phyloP scores from a whole-genome alignment of 2,113 vertebrate species.

The Microtus montanus region DNA sequence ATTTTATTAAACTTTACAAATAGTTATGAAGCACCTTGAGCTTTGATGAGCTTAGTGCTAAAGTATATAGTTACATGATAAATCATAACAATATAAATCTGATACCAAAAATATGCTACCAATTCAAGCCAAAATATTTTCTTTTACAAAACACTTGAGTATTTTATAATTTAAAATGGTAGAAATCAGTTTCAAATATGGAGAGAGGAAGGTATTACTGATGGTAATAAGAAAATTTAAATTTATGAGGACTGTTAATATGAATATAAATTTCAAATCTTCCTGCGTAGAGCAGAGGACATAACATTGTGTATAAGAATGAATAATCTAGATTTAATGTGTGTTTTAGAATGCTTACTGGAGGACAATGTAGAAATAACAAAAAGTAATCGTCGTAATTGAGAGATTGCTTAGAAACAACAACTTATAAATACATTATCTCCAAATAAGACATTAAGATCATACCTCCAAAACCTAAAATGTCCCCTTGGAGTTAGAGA shows the following conservation, averaged over 20 bases:
- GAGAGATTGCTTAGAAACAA: conserved; percentile 53
- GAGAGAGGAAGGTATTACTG: neutral
- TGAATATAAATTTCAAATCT: conserved; percentile 39
- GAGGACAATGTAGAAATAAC: neutral
- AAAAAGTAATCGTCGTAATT: conserved; percentile 46
- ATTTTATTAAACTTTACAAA: conserved; percentile 40
- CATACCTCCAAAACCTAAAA: neutral
- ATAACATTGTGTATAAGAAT: neutral
- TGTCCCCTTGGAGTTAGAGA: neutral
- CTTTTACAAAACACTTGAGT: neutral
- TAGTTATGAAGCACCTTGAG: neutral
- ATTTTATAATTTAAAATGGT: conserved; percentile 44
- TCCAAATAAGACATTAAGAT: conserved; percentile 18
- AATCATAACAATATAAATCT: conserved; percentile 22
- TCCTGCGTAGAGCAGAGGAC: conserved; percentile 6
- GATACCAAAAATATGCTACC: conserved; percentile 8
- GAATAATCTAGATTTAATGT: neutral
- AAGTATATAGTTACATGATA: conserved; percentile 11
- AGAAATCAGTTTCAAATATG: neutral
- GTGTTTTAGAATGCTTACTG: conserved; percentile 21
- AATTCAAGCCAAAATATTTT: neutral
- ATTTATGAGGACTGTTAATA: neutral
- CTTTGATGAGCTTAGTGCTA: neutral
- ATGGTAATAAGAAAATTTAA: neutral
- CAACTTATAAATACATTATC: neutral